Percentiles rank a stretch among this genome's conserved stretches.
Evolutionary conservation across 23 tunicate genomes (phyloP).

Genomic region (Halocynthia aurantium): DNA sequence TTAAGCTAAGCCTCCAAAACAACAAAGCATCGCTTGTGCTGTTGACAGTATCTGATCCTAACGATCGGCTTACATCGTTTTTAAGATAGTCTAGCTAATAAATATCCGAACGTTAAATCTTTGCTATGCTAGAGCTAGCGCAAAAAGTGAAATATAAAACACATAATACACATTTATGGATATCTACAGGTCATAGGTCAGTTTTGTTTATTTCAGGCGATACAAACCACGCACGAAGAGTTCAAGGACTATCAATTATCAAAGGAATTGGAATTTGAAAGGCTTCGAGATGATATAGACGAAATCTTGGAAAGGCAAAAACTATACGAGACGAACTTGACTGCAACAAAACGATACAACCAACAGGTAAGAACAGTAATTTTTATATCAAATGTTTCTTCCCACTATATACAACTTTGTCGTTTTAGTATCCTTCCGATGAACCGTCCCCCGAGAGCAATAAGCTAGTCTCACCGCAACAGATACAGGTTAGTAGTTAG

Average conservation of each 20-base stretch:
- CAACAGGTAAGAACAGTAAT: not conserved
- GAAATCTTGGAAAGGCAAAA: constrained; percentile 15
- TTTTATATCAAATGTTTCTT: not conserved
- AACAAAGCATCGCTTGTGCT: constrained; percentile 8
- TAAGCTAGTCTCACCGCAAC: too few relatives aligned
- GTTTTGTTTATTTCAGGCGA: not conserved
- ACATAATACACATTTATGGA: not conserved
- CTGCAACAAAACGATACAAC: not conserved
- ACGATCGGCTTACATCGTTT: too few relatives aligned
- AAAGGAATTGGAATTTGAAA: not conserved
- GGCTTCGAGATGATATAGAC: constrained; percentile 12
- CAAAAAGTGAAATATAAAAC: not conserved
- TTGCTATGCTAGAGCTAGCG: not conserved
- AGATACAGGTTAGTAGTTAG: too few relatives aligned
- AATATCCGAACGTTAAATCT: too few relatives aligned
- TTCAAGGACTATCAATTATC: not conserved
- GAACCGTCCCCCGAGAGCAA: constrained; percentile 13
- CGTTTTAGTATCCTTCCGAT: constrained; percentile 10
- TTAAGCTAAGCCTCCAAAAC: not conserved
- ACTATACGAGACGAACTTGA: constrained; percentile 9
- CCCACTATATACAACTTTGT: not conserved
- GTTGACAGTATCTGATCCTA: not conserved
- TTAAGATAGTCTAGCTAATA: too few relatives aligned
- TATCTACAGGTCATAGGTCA: not conserved
- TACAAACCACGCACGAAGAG: not conserved